A percentile compares a stretch with the other conserved stretches of the same genome.
These are phyloP conservation scores for Drosophila affinis DNA, from an alignment of 2,888 invertebrate species.

Conservation along the genomic window DNA sequence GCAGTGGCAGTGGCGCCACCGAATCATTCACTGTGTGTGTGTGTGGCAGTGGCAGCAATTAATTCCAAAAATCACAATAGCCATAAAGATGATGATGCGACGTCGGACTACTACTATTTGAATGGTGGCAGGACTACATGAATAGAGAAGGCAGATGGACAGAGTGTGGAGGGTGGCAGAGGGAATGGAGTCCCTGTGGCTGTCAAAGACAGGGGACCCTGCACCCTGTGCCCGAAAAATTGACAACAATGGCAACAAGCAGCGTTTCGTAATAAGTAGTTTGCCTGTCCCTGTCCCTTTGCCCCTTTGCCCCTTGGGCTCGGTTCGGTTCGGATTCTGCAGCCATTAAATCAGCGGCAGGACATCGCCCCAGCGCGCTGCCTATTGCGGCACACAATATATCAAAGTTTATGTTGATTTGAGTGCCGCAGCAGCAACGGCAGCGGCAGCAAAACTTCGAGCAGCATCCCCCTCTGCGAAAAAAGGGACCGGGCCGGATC, in stretches of 20 bases:
- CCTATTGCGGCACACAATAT: slow-evolving; percentile 71
- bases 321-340: slow-evolving; percentile 37
- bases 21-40: slow-evolving; percentile 23
- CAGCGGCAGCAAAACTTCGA: not conserved
- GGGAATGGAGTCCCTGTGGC: slow-evolving; percentile 23
- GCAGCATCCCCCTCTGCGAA: not conserved
- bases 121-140: slow-evolving; percentile 40
- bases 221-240: slow-evolving; percentile 43
- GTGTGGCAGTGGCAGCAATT: slow-evolving; percentile 62
- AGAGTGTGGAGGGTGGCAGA: too few species aligned
- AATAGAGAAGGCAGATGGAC: not conserved
- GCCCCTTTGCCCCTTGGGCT: slow-evolving; percentile 16
- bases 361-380: slow-evolving; percentile 41
- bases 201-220: slow-evolving; percentile 67
- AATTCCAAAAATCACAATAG: slow-evolving; percentile 77
- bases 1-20: slow-evolving; percentile 56
- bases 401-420: slow-evolving; percentile 79
- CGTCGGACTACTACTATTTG: slow-evolving; percentile 71
- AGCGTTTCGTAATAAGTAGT: slow-evolving; percentile 71
- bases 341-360: slow-evolving; percentile 75
- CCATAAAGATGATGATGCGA: slow-evolving; percentile 79
- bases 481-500: not conserved
- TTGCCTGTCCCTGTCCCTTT: slow-evolving; percentile 28
- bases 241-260: slow-evolving; percentile 78
- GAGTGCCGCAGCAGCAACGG: slow-evolving; percentile 66